A percentile compares a stretch with the other conserved stretches of the same genome.
Conservation (phyloP, 2,113 vertebrate genomes). For the Neodon shergylaensis region DNA sequence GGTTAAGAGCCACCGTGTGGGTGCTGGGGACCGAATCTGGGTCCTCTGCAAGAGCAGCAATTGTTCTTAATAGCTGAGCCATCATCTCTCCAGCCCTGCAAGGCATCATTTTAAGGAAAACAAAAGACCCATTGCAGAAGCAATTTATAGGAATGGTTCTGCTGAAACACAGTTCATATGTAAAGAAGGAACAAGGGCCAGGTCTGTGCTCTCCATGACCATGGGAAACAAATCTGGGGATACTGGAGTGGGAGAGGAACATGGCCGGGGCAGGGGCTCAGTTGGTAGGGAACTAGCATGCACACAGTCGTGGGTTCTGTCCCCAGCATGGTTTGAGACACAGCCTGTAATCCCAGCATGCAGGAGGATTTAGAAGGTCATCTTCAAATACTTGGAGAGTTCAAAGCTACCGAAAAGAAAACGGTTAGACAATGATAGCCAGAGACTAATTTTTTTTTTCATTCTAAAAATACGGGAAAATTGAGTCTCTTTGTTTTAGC, state of each 20-base stretch:
- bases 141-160: background rate
- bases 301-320: background rate
- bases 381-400: background rate
- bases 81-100: background rate
- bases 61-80: background rate
- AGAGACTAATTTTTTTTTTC: background rate
- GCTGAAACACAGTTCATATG: background rate
- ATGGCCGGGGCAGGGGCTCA: background rate
- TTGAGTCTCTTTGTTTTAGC: constrained; percentile 59
- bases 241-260: background rate
- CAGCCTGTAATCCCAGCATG: background rate
- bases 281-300: background rate
- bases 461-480: constrained; percentile 32
- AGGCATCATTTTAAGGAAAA: background rate
- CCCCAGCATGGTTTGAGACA: background rate
- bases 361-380: background rate
- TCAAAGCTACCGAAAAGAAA: background rate
- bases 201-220: background rate
- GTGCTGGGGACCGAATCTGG: background rate
- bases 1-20: no score
- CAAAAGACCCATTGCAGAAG: background rate
- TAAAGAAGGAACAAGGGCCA: background rate
- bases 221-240: background rate
- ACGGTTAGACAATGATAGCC: background rate
- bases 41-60: background rate